Evolutionary conservation across 2,113 vertebrate species (phyloP).

Genomic region (Myanophis thanlyinensis): DNA sequence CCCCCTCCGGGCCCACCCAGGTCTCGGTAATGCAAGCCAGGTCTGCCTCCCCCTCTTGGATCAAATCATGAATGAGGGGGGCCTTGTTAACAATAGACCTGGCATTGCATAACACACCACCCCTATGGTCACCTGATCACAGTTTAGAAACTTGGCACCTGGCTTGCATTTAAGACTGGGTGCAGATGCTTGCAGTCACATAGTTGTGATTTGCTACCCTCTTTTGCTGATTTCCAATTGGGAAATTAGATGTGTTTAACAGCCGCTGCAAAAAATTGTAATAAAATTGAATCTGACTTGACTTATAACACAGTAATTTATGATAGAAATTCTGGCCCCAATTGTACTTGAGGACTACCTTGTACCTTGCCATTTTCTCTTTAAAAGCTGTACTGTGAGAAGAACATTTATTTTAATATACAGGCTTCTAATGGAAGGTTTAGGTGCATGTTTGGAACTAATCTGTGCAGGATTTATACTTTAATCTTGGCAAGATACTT

Average conservation of each 20-base stretch:
- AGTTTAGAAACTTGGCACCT: not conserved
- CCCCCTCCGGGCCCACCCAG: no score
- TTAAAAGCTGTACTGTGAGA: not conserved
- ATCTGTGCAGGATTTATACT: not conserved
- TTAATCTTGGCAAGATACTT: not conserved
- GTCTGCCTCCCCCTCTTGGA: no score
- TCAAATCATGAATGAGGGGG: no score
- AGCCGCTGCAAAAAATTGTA: not conserved
- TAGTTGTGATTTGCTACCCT: not conserved
- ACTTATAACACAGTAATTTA: not conserved
- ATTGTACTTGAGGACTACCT: not conserved
- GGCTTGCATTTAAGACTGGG: not conserved
- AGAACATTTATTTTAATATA: not conserved
- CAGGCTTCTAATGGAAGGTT: not conserved
- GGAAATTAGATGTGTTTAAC: not conserved
- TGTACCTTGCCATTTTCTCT: not conserved
- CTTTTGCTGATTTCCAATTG: not conserved
- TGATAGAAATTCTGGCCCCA: not conserved
- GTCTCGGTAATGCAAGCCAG: no score
- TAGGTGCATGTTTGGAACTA: not conserved
- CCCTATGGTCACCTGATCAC: not conserved
- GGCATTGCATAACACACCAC: no score
- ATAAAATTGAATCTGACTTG: not conserved
- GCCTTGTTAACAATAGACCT: no score
- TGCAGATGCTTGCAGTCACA: not conserved